Conservation (phyloP, 2,888 invertebrate genomes). For the Oscheius sp. region DNA sequence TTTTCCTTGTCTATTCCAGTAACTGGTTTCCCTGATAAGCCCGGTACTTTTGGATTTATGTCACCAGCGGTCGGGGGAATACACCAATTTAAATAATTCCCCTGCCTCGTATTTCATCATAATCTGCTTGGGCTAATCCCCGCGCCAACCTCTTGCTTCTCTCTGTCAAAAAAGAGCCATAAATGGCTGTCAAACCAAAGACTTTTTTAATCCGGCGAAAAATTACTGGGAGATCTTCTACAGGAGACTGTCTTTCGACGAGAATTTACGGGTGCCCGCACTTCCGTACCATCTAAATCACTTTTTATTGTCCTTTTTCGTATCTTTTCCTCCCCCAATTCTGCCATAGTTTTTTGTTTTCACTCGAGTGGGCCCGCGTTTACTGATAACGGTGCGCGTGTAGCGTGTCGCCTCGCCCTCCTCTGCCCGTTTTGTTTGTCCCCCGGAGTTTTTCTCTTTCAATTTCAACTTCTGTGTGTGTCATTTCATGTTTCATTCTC, state of each 20-base stretch:
- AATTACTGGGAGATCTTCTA: no score
- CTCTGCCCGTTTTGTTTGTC: conserved; percentile 19
- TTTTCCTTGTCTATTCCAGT: background rate
- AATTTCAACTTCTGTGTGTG: background rate
- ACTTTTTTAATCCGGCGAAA: no score
- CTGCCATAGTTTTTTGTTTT: conserved; percentile 9
- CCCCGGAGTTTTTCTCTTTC: conserved; percentile 13
- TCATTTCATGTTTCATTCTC: background rate
- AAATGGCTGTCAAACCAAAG: no score
- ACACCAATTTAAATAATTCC: background rate
- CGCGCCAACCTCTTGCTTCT: conserved; percentile 28
- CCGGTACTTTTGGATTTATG: no score
- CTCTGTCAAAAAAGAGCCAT: no score
- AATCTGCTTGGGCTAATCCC: background rate
- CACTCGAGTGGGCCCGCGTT: no score
- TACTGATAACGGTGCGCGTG: no score
- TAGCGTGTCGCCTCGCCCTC: conserved; percentile 4
- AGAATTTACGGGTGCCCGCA: conserved; percentile 7
- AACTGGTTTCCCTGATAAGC: background rate
- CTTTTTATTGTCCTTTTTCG: conserved; percentile 4
- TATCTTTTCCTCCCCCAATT: conserved; percentile 26
- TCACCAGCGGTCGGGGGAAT: no score
- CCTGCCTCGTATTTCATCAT: background rate
- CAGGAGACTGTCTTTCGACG: no score
- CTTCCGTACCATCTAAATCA: background rate